Evolutionary conservation across 2,888 invertebrate species (phyloP), one percentile per base, ranked within the genome.

Genomic region (Drosophila maculinotata): DNA sequence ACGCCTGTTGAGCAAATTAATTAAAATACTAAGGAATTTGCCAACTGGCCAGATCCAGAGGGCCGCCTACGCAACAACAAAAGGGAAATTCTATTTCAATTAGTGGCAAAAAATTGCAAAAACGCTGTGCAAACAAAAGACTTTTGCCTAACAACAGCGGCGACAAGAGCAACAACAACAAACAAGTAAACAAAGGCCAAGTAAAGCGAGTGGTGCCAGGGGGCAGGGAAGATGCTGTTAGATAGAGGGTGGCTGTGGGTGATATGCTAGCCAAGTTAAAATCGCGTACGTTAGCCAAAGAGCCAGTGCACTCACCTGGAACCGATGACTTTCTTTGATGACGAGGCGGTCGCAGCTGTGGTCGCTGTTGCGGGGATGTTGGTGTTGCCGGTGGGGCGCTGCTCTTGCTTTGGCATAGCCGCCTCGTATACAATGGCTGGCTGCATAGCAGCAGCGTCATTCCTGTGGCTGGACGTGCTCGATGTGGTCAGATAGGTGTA

Each of bases 311-410:
- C 89, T 92, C 91, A 94, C 94, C 94, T 94, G 69, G 94, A 93
- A 79, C 93, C 93, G 72, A 94, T 91, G 71, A 94, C 92, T 92
- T 93, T 93, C 88, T 93, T 92, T 45, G 93, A 93, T 62, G 72
- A 28, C 26, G 63, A 15, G n/a, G 39, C 15, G 3, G 17, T 5
- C 7, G 38, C 25, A 7, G 41, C 26, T n/a, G 35, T 12, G 2
- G 3, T 7, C 47, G 60, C 23, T 47, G 49, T 25, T 39, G 54
- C 26, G 54, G 53, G 15, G 49, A 12, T 9, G 33, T 41, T 14
- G 42, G 0, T 14, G 51, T 9, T 39, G 38, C 9, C 26, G 39
- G 7, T 42, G 36, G 2, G 26, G 3, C 45, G 53, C 31, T 57
- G 56, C 44, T 62, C 60, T 12, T 78, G 73, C 53, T 77, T 65